Evolutionary conservation across 2,113 vertebrate genomes (phyloP).

Genomic region (Neofelis nebulosa): DNA sequence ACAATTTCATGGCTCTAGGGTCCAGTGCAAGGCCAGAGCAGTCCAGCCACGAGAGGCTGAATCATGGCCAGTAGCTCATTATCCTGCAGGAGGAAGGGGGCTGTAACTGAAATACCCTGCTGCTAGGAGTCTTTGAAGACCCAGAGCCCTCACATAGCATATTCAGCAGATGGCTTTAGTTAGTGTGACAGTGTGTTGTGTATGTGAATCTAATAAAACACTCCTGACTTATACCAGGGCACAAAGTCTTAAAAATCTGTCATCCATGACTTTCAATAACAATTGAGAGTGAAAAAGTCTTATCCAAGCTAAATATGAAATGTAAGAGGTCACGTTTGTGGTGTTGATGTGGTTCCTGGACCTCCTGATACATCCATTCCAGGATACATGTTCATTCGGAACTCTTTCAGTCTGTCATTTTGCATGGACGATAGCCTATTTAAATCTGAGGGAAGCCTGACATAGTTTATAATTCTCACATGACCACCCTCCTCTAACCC

Average conservation of each 20-base stretch:
- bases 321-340: background rate
- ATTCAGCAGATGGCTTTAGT: background rate
- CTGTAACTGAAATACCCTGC: background rate
- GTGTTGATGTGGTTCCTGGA: background rate
- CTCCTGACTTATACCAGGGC: background rate
- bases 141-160: background rate
- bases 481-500: background rate
- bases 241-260: constrained; percentile 2
- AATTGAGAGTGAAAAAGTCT: background rate
- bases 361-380: background rate
- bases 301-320: background rate
- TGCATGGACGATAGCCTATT: background rate
- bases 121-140: background rate
- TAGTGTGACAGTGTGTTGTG: background rate
- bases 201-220: background rate
- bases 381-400: background rate
- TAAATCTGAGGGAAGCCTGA: background rate
- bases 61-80: background rate
- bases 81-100: background rate
- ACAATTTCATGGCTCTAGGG: background rate
- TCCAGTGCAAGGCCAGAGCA: background rate
- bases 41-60: background rate
- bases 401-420: background rate
- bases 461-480: background rate
- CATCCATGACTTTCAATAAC: background rate